phyloP scores from a whole-genome alignment of 2,113 vertebrate genomes.

The Podarcis raffonei region DNA sequence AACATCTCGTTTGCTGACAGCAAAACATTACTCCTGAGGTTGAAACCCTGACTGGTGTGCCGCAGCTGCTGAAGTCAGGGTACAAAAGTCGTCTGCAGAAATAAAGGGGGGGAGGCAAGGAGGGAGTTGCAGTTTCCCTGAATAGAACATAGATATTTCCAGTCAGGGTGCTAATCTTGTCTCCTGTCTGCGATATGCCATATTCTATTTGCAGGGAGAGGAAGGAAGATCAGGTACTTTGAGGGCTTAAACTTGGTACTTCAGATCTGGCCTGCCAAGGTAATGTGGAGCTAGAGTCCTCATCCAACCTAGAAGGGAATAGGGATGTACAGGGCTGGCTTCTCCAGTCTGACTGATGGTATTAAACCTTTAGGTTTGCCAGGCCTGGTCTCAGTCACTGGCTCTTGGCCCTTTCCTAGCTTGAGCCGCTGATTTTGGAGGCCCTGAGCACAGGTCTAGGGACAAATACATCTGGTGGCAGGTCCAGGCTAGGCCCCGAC shows the following conservation, averaged over 20 bases:
- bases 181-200: not conserved
- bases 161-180: not conserved
- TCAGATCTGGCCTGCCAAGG: not conserved
- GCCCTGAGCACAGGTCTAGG: not conserved
- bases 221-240: not conserved
- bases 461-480: too few relatives aligned
- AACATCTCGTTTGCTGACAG: not conserved
- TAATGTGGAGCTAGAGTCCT: not conserved
- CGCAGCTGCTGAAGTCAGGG: not conserved
- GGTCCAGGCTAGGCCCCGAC: too few relatives aligned
- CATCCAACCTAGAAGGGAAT: not conserved
- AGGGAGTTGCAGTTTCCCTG: not conserved
- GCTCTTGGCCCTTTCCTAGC: not conserved
- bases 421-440: not conserved
- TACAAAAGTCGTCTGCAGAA: not conserved
- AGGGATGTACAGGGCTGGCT: not conserved
- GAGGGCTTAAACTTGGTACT: not conserved
- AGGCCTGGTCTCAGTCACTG: not conserved
- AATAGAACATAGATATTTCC: not conserved
- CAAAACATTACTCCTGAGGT: not conserved
- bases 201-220: not conserved
- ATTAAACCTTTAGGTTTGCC: not conserved
- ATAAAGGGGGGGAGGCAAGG: not conserved
- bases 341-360: too few relatives aligned
- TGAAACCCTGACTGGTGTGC: not conserved